A percentile compares a stretch with the other conserved stretches of the same genome.
Evolutionary conservation across 2,113 vertebrate species (phyloP).

Genomic region (Dendrocopos noguchii): DNA sequence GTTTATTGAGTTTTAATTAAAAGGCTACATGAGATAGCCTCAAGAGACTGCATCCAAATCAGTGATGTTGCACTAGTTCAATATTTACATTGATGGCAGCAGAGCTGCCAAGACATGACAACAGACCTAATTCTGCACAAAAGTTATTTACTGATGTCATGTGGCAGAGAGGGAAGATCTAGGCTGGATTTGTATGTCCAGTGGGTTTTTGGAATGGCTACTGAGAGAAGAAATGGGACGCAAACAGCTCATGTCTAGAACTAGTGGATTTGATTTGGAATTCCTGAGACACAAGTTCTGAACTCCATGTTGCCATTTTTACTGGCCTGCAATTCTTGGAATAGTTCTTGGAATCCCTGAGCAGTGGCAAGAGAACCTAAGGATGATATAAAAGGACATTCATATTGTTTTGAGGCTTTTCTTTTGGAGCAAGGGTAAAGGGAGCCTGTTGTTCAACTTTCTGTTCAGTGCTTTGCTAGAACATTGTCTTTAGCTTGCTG

Average conservation of each 20-base stretch:
- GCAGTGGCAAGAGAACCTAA: background rate
- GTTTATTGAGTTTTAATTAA: conserved; percentile 46
- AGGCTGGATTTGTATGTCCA: background rate
- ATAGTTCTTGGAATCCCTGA: background rate
- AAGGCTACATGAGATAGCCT: background rate
- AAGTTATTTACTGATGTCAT: background rate
- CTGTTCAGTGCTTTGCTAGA: background rate
- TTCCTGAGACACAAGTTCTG: background rate
- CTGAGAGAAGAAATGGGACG: background rate
- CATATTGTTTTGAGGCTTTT: background rate
- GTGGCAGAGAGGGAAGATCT: background rate
- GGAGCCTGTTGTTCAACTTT: background rate
- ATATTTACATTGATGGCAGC: background rate
- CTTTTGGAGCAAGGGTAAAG: background rate
- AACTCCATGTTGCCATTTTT: background rate
- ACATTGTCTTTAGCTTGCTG: background rate
- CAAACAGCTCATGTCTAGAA: background rate
- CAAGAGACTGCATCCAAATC: background rate
- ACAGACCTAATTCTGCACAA: conserved; percentile 3
- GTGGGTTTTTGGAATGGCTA: background rate
- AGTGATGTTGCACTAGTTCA: background rate
- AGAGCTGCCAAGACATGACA: background rate
- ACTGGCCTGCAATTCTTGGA: background rate
- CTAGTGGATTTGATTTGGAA: background rate
- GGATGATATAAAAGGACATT: background rate